phyloP scores from a whole-genome alignment of 1,140 invertebrate species.

The Euglossa dilemma region DNA sequence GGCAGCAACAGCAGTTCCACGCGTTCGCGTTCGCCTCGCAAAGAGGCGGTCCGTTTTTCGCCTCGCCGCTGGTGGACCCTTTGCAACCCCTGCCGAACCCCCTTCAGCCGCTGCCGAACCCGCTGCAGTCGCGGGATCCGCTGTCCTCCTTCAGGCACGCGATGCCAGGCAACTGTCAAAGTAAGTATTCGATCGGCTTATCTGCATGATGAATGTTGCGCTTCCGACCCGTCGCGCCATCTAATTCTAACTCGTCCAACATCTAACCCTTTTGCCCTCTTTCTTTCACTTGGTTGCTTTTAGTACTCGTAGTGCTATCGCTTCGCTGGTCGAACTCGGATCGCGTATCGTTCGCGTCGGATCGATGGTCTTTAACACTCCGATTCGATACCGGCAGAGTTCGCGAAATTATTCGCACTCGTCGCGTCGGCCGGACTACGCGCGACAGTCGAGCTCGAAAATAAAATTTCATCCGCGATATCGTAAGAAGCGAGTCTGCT shows the following conservation, averaged over 20 bases:
- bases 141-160: conserved; percentile 92
- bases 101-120: conserved; percentile 79
- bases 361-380: too few species aligned
- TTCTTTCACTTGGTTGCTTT: neutral
- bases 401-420: too few species aligned
- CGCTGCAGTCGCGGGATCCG: conserved; percentile 85
- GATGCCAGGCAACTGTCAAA: conserved; percentile 92
- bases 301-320: neutral
- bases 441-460: neutral
- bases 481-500: conserved; percentile 21
- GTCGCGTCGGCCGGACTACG: too few species aligned
- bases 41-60: conserved; percentile 89
- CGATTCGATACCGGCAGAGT: too few species aligned
- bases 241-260: neutral
- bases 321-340: neutral
- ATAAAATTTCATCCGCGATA: conserved; percentile 36
- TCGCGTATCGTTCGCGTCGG: too few species aligned
- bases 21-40: conserved; percentile 92
- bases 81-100: conserved; percentile 81
- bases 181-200: conserved; percentile 85
- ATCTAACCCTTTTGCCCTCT: neutral
- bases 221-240: neutral
- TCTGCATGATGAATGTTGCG: conserved; percentile 20
- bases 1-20: conserved; percentile 95
- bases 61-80: conserved; percentile 86